phyloP scores from a whole-genome alignment of 2,888 invertebrate genomes.

The Nomada ruficornis region DNA sequence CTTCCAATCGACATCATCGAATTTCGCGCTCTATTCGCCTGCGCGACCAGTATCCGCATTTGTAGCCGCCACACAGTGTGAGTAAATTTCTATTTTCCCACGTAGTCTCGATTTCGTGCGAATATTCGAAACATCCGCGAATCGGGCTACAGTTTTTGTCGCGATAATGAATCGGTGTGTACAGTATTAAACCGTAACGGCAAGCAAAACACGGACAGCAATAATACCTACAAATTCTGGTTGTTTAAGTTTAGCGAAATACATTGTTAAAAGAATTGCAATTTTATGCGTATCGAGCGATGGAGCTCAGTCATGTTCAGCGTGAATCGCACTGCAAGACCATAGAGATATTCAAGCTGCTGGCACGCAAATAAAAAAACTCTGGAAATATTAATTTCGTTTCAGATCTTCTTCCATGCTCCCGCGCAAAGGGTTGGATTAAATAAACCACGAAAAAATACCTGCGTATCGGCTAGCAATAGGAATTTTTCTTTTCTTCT shows the following conservation, averaged over 20 bases:
- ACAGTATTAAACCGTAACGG: constrained; percentile 42
- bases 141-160: constrained; percentile 10
- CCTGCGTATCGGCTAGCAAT: not conserved
- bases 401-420: not conserved
- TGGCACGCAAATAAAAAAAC: not conserved
- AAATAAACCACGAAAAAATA: not conserved
- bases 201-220: constrained; percentile 47
- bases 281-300: constrained; percentile 54
- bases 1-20: not conserved
- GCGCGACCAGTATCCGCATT: not conserved
- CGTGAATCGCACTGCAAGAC: not conserved
- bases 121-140: not conserved
- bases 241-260: constrained; percentile 59
- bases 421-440: not conserved
- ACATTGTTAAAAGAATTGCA: constrained; percentile 60
- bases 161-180: constrained; percentile 30
- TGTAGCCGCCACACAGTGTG: not conserved
- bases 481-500: constrained; percentile 4
- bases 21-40: not conserved
- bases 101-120: not conserved
- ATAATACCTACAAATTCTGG: constrained; percentile 66
- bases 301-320: no score
- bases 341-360: not conserved
- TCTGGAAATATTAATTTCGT: not conserved
- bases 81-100: constrained; percentile 14